Base-by-base conservation (phyloP, 1,140 invertebrate species). In the Trinorchestia longiramus region DNA sequence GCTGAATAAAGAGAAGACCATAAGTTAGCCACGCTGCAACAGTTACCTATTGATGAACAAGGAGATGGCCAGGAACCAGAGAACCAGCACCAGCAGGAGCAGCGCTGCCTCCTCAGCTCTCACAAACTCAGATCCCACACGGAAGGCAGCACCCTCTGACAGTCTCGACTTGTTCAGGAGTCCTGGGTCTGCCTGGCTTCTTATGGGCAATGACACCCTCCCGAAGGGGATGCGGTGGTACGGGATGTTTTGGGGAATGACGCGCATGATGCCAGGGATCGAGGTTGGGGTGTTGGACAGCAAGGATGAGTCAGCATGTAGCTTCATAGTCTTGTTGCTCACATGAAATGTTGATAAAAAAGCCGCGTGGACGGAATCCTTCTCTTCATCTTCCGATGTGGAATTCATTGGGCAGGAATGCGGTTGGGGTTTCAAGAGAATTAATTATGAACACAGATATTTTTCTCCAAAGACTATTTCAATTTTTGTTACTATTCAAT, bases 31-130 rank as follows among this genome's bases (percentile, higher is more conserved):
- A 11, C 15, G 62, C 15, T 36, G 62, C 62, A 23, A 77, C 47
- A 77, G 62, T 77, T 77, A 94, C 92, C 92, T 94, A 36, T 94
- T 94, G 44, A 94, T 94, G 92, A 94, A 94, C 8, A 94, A 44
- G 23, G 92, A 45, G 92, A 94, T 94, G 44, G 92, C 92, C 43
- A 44, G 36, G 92, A 94, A 94, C 92, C 92, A 94, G 36, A 94
- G 92, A 43, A 45, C 19, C 43, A 94, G 43, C 92, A 94, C 92
- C 43, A 94, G 92, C 92, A 94, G 92, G 43, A 94, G 44, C 92
- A 94, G 92, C 92, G 44, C 92, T 0, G 40, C 92, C 44, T 94
- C 92, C 43, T 94, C 92, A 19, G 92, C 92, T 44, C 92, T 94
- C 43, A 94, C 92, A 40, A 94, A 94, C 44, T 94, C 92, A 11